A percentile compares a stretch with the other conserved stretches of the same genome.
phyloP scores from a whole-genome alignment of 1,140 invertebrate species.

The Pseudoatta argentina region DNA sequence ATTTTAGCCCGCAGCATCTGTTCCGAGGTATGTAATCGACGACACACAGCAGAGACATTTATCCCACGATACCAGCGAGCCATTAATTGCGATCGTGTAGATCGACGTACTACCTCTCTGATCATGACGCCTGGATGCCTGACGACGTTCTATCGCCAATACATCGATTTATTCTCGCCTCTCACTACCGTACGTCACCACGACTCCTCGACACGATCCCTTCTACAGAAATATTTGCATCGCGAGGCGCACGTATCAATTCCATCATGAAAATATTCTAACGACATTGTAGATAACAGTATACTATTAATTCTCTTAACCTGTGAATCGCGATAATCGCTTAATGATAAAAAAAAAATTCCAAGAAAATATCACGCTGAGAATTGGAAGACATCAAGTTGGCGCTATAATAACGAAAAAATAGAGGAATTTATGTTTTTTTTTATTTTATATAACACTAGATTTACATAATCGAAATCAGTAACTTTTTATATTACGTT shows the following conservation, averaged over 20 bases:
- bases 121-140: conserved; percentile 72
- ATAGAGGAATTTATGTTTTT: background rate
- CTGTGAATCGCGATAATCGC: background rate
- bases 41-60: conserved; percentile 75
- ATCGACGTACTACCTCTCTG: conserved; percentile 69
- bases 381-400: background rate
- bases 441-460: too few relatives aligned
- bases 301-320: conserved; percentile 1
- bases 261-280: background rate
- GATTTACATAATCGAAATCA: background rate
- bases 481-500: background rate
- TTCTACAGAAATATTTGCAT: conserved; percentile 16
- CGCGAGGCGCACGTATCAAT: background rate
- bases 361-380: background rate
- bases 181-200: conserved; percentile 56
- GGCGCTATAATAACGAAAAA: background rate
- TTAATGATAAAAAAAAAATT: background rate
- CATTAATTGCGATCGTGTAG: conserved; percentile 80
- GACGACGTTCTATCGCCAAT: conserved; percentile 52
- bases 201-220: conserved; percentile 12
- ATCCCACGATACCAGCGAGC: conserved; percentile 79
- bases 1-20: conserved; percentile 49
- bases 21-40: conserved; percentile 59
- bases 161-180: conserved; percentile 55
- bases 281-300: background rate